These are phyloP conservation scores for Sula dactylatra DNA, from an alignment of 2,113 vertebrate genomes.

Conservation along the genomic window DNA sequence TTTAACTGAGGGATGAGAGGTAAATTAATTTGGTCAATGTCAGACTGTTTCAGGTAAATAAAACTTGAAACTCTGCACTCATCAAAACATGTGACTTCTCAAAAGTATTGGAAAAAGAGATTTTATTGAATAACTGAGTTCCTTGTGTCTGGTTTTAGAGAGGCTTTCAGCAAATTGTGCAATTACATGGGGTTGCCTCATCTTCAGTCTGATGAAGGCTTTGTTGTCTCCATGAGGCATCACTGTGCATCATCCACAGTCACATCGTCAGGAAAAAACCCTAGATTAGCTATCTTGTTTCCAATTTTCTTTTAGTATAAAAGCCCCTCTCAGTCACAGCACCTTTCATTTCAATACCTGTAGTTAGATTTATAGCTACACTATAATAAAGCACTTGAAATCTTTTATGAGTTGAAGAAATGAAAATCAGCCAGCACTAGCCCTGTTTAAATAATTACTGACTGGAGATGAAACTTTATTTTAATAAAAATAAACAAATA, in stretches of 20 bases:
- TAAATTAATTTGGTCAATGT: not conserved
- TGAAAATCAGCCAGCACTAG: not conserved
- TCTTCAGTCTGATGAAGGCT: not conserved
- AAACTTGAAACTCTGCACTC: not conserved
- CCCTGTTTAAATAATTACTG: not conserved
- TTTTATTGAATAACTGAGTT: not conserved
- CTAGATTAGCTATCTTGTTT: not conserved
- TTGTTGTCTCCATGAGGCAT: not conserved
- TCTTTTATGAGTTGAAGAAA: not conserved
- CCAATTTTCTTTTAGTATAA: not conserved
- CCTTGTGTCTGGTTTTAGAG: not conserved
- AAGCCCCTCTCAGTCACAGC: not conserved
- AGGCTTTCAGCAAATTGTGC: not conserved
- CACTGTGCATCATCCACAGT: not conserved
- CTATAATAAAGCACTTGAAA: not conserved
- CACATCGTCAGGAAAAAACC: fast-evolving
- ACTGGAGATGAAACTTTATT: not conserved
- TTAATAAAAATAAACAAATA: not conserved
- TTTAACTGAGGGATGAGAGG: not conserved
- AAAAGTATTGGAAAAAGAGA: not conserved
- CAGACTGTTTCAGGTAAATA: not conserved
- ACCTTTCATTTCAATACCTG: not conserved
- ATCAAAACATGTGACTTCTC: not conserved
- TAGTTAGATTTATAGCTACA: not conserved
- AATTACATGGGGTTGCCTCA: not conserved